These are phyloP conservation scores for Altica lythri DNA, from an alignment of 2,888 invertebrate species.

Conservation along the genomic window DNA sequence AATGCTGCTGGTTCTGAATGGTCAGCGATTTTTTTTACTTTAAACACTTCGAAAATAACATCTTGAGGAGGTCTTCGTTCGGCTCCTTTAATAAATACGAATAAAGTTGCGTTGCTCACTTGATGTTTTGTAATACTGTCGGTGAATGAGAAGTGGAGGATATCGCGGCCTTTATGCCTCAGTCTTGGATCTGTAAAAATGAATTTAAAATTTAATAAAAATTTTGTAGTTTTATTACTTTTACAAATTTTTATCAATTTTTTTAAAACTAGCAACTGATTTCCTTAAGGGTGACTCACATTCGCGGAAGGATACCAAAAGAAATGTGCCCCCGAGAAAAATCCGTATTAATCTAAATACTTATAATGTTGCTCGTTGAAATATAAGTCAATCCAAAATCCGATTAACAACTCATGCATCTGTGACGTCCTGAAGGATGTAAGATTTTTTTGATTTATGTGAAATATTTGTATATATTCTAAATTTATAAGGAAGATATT, in stretches of 20 bases:
- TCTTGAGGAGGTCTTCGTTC: constrained; percentile 53
- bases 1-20: constrained; percentile 49
- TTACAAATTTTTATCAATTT: not conserved
- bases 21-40: constrained; percentile 49
- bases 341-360: too few species aligned
- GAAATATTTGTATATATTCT: too few species aligned
- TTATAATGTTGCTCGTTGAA: too few species aligned
- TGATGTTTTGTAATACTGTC: constrained; percentile 72
- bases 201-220: constrained; percentile 19
- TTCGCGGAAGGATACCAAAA: too few species aligned
- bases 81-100: constrained; percentile 66
- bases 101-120: constrained; percentile 71
- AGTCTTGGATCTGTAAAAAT: constrained; percentile 66
- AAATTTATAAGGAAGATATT: too few species aligned
- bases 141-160: constrained; percentile 74
- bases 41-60: constrained; percentile 53
- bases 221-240: too few species aligned
- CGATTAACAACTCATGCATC: too few species aligned
- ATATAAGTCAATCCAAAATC: too few species aligned
- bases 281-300: too few species aligned
- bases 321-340: too few species aligned
- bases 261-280: not conserved
- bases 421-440: too few species aligned
- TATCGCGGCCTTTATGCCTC: constrained; percentile 69
- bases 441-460: too few species aligned